Conservation (phyloP, 2,113 vertebrate genomes). For the pig (Sus scrofa) region T2T-Sscrofa CM000824.6:101570001-101570500, state of each 20-base stretch:
- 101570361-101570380: background rate
- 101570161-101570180: constrained; percentile 49
- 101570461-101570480: constrained; percentile 53
- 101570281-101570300: constrained; percentile 49
- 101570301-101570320: background rate
- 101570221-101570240: constrained; percentile 50
- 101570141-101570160: constrained; percentile 19
- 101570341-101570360: constrained; percentile 8
- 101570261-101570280: constrained; percentile 40
- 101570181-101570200: constrained; percentile 11
- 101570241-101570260: background rate
- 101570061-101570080: background rate
- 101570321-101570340: constrained; percentile 34
- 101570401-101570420: background rate
- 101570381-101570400: background rate
- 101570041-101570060: constrained; percentile 43
- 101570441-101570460: constrained; percentile 20
- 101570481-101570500: background rate
- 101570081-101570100: background rate
- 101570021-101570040: constrained; percentile 48
- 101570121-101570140: constrained; percentile 15
- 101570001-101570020: background rate
- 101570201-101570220: constrained; percentile 31
- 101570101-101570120: background rate
- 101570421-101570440: constrained; percentile 41